Base-by-base conservation (phyloP, 2,888 invertebrate species). In the Spilosoma lubricipeda region DNA sequence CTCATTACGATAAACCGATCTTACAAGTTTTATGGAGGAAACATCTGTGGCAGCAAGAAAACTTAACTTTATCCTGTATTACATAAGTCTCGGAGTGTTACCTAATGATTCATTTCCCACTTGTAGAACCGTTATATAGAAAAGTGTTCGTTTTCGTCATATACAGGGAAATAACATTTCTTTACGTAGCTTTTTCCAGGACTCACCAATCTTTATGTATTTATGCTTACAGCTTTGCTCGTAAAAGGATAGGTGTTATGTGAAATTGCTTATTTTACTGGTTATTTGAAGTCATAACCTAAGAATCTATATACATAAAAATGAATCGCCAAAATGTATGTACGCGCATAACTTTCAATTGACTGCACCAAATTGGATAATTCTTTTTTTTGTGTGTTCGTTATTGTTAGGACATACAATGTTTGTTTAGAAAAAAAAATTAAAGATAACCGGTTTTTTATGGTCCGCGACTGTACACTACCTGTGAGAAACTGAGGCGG, bases 1-100 rank as follows among this genome's bases (percentile, higher is more conserved):
- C 52, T 67, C 52, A 45, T 64, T 70, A 33, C 59, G 65, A 42
- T 36, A 33, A 79, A 63, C 67, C 45, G 30, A 71, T 39, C 68
- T 23, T 67, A 45, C 20, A 36, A 36, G 18, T 27, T 3, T 39
- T 18, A 76, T 72, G 74, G 72, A 76, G 72, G 67, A 76, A 77
- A 83, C 75, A 67, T 82, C 75, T 79, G 78, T 77, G 65, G 71
- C 76, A 70, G 69, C 74, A 77, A 77, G 77, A 79, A 81, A 83
- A 73, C 67, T 77, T 39, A 52, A 73, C 3, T 33, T 67, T 65
- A 70, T 63, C 73, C 48, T 79, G 39, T 65, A 52, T 73, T 79
- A 75, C 36, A 77, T 81, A 83, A 52, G 7, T 2, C 20, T 13
- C 20, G 0, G 33, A 45, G 73, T 33, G 63, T 33, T 64, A 45